Conservation (phyloP, 2,113 vertebrate genomes). For the Jaculus jaculus region DNA sequence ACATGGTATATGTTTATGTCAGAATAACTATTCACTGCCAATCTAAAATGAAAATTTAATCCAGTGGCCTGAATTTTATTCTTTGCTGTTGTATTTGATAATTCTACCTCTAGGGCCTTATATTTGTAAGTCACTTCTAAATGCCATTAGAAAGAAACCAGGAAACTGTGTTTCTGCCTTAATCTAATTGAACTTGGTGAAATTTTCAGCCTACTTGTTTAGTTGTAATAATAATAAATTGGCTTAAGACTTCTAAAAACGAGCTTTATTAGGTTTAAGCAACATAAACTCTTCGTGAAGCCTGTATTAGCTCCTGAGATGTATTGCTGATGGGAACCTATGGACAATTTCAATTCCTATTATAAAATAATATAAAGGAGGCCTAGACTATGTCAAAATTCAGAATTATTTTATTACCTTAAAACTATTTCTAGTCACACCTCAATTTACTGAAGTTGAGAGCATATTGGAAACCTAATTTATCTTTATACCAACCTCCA, state of each 20-base stretch:
- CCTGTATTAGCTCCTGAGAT: neutral
- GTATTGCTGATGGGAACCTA: neutral
- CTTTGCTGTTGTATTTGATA: neutral
- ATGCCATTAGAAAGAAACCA: neutral
- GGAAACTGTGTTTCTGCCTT: neutral
- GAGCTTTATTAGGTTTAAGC: neutral
- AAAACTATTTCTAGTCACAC: constrained; percentile 23
- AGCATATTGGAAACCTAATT: neutral
- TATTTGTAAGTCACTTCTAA: neutral
- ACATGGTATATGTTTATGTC: neutral
- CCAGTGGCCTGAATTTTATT: neutral
- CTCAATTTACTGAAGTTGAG: constrained; percentile 23
- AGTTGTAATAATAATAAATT: neutral
- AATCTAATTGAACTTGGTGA: neutral
- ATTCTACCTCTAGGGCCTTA: neutral
- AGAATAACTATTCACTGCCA: neutral
- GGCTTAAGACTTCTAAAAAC: neutral
- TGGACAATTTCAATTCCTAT: neutral
- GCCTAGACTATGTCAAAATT: neutral
- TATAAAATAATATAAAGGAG: constrained; percentile 37
- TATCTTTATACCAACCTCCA: neutral
- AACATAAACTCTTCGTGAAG: neutral
- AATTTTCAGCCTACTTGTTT: neutral
- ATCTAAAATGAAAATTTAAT: constrained; percentile 28
- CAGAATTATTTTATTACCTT: constrained; percentile 10